Evolutionary conservation across 1,140 invertebrate genomes (phyloP).

Genomic region (Nylanderia fulva): DNA sequence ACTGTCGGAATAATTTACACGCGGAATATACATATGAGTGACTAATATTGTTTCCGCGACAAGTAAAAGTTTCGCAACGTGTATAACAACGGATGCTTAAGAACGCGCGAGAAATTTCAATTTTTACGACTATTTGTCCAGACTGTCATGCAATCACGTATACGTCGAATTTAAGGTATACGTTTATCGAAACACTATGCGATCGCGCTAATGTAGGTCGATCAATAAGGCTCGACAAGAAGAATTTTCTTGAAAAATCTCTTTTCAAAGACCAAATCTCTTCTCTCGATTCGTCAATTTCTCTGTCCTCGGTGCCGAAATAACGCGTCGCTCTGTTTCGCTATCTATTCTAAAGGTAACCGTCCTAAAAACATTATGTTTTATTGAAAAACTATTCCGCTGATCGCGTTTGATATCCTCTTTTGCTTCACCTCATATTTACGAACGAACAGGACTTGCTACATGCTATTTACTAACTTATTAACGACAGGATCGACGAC

Average conservation of each 20-base stretch:
- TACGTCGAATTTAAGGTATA: slow-evolving; percentile 18
- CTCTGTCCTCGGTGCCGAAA: slow-evolving; percentile 59
- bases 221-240: slow-evolving; percentile 8
- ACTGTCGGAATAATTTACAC: slow-evolving; percentile 26
- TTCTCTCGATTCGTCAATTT: slow-evolving; percentile 67
- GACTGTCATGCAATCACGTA: background rate
- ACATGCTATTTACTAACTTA: background rate
- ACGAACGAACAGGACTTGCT: no score
- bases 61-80: slow-evolving; percentile 11
- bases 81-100: slow-evolving; percentile 12
- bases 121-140: slow-evolving; percentile 35
- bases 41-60: slow-evolving; percentile 35
- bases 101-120: background rate
- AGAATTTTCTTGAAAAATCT: slow-evolving; percentile 44
- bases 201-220: background rate
- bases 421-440: slow-evolving; percentile 15
- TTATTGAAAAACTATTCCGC: background rate
- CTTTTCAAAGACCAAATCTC: slow-evolving; percentile 62
- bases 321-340: slow-evolving; percentile 53
- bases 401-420: slow-evolving; percentile 4
- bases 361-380: slow-evolving; percentile 64
- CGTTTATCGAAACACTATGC: background rate
- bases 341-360: slow-evolving; percentile 68
- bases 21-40: slow-evolving; percentile 7
- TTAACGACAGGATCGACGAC: background rate